Conservation (phyloP, 2,797 vertebrate genomes). For the Eulemur albifrons region DNA sequence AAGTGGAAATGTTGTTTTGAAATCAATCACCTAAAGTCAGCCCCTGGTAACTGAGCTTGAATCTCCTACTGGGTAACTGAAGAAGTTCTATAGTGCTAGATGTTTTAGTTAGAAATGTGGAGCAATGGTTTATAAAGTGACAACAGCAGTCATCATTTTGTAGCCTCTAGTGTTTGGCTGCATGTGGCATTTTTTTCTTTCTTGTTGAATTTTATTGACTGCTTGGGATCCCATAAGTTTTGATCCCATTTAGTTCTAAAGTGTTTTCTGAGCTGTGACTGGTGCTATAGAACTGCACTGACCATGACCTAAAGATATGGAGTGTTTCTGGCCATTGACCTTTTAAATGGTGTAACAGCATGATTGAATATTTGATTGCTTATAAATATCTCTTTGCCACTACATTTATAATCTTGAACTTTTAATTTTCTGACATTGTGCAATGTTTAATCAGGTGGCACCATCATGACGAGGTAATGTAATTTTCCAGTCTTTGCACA, state of each 20-base stretch:
- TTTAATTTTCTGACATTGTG: background rate
- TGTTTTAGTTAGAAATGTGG: background rate
- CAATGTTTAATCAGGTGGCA: background rate
- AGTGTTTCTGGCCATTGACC: conserved; percentile 24
- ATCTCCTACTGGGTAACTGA: background rate
- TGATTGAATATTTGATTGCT: conserved; percentile 42
- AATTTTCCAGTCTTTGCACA: conserved; percentile 43
- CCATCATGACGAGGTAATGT: background rate
- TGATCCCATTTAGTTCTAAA: conserved; percentile 5
- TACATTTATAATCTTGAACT: conserved; percentile 33
- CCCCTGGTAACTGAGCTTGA: background rate
- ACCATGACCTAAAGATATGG: conserved; percentile 22
- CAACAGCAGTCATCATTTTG: background rate
- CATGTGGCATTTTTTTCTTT: background rate
- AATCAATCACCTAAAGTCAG: background rate
- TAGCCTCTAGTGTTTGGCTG: background rate
- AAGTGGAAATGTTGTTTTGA: background rate
- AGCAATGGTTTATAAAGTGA: conserved; percentile 17
- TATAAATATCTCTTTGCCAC: background rate
- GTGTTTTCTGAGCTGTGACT: conserved; percentile 26
- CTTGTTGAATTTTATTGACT: conserved; percentile 23
- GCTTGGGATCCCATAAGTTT: conserved; percentile 15
- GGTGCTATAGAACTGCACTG: background rate
- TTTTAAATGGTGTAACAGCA: conserved; percentile 37
- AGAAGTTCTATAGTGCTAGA: background rate